A percentile compares a stretch with the other conserved stretches of the same genome.
Conservation (phyloP, 2,888 invertebrate species). For the Watsonalla cultraria region DNA sequence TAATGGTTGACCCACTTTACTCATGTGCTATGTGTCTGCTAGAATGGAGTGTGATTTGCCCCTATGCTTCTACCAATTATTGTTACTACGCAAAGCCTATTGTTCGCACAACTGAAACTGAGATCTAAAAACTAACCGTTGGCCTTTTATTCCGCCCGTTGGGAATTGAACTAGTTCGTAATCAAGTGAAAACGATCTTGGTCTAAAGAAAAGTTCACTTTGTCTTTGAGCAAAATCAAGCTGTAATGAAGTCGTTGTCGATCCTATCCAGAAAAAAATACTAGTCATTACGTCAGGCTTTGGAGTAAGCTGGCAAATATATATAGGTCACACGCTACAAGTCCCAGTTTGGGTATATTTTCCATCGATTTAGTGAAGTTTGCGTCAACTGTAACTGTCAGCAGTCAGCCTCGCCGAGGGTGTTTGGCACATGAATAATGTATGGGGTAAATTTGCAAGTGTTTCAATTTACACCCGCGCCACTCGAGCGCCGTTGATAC, state of each 20-base stretch:
- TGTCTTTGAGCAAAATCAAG: too few species aligned
- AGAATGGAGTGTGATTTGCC: slow-evolving; percentile 61
- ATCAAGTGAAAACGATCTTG: too few species aligned
- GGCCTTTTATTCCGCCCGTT: too few species aligned
- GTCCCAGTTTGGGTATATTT: slow-evolving; percentile 36
- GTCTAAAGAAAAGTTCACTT: too few species aligned
- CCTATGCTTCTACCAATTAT: slow-evolving; percentile 44
- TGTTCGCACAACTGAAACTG: background rate
- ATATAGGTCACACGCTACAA: slow-evolving; percentile 17
- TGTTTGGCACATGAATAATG: slow-evolving; percentile 75
- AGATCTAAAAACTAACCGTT: too few species aligned
- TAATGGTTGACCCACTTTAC: slow-evolving; percentile 74
- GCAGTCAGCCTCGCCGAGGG: slow-evolving; percentile 45
- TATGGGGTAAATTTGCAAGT: slow-evolving; percentile 77
- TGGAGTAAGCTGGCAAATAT: background rate
- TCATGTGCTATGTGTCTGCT: slow-evolving; percentile 52
- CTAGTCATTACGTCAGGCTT: too few species aligned
- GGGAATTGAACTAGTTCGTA: too few species aligned
- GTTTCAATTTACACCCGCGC: slow-evolving; percentile 77
- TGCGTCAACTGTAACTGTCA: slow-evolving; percentile 61
- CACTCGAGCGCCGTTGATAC: slow-evolving; percentile 61
- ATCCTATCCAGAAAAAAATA: too few species aligned
- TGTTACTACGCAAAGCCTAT: slow-evolving; percentile 25
- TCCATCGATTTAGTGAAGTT: slow-evolving; percentile 47
- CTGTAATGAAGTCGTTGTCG: too few species aligned